Evolutionary conservation across 2,797 vertebrate species (phyloP), one percentile per base, ranked within the genome.

Genomic region (Pagetopsis macropterus): DNA sequence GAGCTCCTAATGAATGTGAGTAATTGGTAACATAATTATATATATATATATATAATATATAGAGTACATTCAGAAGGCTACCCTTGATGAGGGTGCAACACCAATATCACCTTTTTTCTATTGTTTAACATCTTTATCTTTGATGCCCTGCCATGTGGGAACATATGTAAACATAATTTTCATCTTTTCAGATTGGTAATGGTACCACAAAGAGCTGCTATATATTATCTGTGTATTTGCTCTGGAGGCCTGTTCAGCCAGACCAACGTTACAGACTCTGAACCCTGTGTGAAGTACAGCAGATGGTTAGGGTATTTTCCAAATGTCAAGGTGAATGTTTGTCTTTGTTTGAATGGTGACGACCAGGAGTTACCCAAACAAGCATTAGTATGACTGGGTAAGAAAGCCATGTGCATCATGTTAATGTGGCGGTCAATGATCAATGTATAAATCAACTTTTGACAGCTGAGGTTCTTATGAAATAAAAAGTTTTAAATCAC

Each of bases 21-120:
- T 14, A 44, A 41, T 41, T 60, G 31, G 16, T 37, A 41, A 67
- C 48, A 60, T 65, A 27, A 27, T 27, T 27, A 27, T 27, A 27
- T 27, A 27, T 23, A 27, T 27, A 27, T 23, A 23, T 14, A 31
- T 14, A 60, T 37, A 1, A 31, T 10, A 52, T 58, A 45, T 44
- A 59, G 23, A 54, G 15, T 16, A 15, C 5, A 17, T 14, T 27
- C 50, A 61, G 44, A 4, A 33, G 11, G 19, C 11, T 75, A 61
- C 55, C 69, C 66, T 83, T 82, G 77, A 63, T 85, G 81, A 82
- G 63, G 73, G 49, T 72, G 64, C 61, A 33, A 65, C 31, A 54
- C 33, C 11, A 62, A 65, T 23, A 50, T 55, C 21, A n/a, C 13
- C 11, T 52, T 49, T 27, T 49, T 66, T 51, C 2, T 37, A 12